A percentile compares a stretch with the other conserved stretches of the same genome.
phyloP scores from a whole-genome alignment of 2,888 invertebrate species.

The Eupithecia subfuscata region DNA sequence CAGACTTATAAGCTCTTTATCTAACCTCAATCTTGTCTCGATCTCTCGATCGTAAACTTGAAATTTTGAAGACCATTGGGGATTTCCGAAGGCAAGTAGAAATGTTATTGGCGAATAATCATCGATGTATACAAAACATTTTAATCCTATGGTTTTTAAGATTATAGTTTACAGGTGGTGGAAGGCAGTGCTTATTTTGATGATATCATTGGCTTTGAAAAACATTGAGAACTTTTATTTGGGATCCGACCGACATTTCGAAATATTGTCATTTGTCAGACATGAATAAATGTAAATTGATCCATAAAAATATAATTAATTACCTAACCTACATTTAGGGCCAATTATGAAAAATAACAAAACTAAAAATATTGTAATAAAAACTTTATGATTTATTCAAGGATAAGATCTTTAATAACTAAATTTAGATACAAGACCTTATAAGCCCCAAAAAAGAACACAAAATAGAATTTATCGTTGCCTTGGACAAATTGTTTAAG shows the following conservation, averaged over 20 bases:
- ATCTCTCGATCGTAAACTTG: neutral
- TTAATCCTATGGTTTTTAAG: neutral
- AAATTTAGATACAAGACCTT: neutral
- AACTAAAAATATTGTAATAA: neutral
- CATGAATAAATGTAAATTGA: neutral
- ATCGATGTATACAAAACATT: slow-evolving; percentile 11
- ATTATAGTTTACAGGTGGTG: neutral
- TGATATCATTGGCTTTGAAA: slow-evolving; percentile 26
- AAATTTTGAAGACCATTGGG: slow-evolving; percentile 13
- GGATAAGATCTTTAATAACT: slow-evolving; percentile 17
- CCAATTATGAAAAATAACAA: neutral
- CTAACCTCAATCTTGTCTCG: neutral
- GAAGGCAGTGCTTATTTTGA: slow-evolving; percentile 13
- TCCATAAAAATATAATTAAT: neutral
- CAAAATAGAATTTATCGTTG: neutral
- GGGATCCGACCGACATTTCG: neutral
- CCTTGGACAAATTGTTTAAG: slow-evolving; percentile 14
- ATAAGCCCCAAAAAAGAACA: neutral
- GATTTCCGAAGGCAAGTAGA: neutral
- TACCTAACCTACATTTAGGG: neutral
- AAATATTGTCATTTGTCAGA: neutral
- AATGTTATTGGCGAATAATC: neutral
- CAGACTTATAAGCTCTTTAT: slow-evolving; percentile 19
- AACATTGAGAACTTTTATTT: neutral
- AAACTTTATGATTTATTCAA: neutral